Conservation (phyloP, 2,888 invertebrate genomes). For the Lycocerus yunnanus region DNA sequence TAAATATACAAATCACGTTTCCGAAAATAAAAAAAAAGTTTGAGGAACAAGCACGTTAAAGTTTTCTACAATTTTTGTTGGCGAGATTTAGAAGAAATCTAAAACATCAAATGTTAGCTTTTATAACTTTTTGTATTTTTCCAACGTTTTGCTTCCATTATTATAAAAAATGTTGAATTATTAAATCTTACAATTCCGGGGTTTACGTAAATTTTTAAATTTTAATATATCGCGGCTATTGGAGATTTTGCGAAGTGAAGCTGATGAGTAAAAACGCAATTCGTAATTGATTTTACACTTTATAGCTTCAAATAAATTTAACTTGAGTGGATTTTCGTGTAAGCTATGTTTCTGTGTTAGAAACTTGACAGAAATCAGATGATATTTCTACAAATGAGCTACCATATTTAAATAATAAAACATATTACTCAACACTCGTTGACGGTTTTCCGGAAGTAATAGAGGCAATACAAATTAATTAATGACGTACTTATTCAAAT, state of each 20-base stretch:
- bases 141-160: neutral
- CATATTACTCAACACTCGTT: neutral
- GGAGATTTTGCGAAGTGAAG: neutral
- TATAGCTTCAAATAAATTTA: conserved; percentile 15
- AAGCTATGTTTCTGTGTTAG: neutral
- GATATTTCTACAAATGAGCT: neutral
- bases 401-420: neutral
- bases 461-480: neutral
- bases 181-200: neutral
- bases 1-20: conserved; percentile 31
- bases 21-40: conserved; percentile 28
- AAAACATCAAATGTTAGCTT: neutral
- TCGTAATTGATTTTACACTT: conserved; percentile 15
- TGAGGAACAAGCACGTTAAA: conserved; percentile 14
- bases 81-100: conserved; percentile 27
- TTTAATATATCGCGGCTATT: neutral
- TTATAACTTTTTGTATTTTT: conserved; percentile 6
- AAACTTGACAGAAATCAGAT: neutral
- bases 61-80: conserved; percentile 24
- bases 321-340: conserved; percentile 17
- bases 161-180: neutral
- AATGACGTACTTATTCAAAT: neutral
- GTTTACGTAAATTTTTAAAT: neutral
- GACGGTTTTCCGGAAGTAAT: neutral
- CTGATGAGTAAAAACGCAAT: neutral